Base-by-base conservation (phyloP, 2,888 invertebrate genomes). In the Pachycephus smyrnensis region DNA sequence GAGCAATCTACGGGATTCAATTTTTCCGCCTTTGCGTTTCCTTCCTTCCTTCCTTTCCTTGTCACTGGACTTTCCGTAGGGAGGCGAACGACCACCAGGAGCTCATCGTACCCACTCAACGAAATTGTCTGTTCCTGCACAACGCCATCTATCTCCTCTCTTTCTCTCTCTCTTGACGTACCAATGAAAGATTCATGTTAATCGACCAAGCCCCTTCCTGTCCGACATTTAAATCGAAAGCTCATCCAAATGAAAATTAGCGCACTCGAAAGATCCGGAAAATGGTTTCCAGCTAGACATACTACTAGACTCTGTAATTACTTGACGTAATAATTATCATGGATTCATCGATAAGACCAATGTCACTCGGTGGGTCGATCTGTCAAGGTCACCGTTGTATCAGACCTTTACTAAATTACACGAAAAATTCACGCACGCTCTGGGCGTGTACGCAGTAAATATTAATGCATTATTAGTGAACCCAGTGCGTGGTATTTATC, bases 1-100 rank as follows among this genome's bases (percentile, higher is more conserved):
- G 69, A 75, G 75, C 69, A 68, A 75, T 75, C 35, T 36, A 68
- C 30, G 75, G 23, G 9, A 55, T 55, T 55, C 75, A 68, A 33
- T 68, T 68, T 36, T 75, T 12, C 55, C 75, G 68, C 75, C 30
- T 31, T 40, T 12, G 36, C n/a, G 33, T 23, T 33, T 55, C 76
- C 37, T 71, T 76, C 68, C 75, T 33, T 71, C 32, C 37, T 71
- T 55, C 32, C 73, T 37, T 73, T 55, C 73, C 55, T 11, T 23
- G 23, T 55, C 23, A 23, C 55, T 55, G 55, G 55, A 55, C 55
- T 55, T 23, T 55, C 55, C 55, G 55, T 55, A 55, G 55, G 55
- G 55, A 55, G 55, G 9, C 55, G 55, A 55, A 55, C 55, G 23
- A 55, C 23, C 55, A 55, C 55, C 23, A 55, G 55, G 55, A 55